Evolutionary conservation across 2,888 invertebrate species (phyloP).

Genomic region (Alcis repandata): DNA sequence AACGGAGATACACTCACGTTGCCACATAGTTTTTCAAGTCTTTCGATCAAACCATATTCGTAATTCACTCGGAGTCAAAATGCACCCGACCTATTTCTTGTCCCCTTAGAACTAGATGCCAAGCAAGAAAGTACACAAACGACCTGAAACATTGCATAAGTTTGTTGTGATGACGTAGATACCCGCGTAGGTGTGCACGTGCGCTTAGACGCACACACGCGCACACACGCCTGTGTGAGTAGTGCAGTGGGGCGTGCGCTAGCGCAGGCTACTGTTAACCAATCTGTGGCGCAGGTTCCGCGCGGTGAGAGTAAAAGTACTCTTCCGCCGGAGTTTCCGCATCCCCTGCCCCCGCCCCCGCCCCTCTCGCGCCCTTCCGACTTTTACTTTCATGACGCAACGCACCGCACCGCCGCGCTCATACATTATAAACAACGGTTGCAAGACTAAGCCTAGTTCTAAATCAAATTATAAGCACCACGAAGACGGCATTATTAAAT

Average conservation of each 20-base stretch:
- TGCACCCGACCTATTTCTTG: no score
- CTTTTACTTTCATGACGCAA: constrained; percentile 75
- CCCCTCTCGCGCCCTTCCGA: constrained; percentile 62
- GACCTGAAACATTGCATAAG: constrained; percentile 3
- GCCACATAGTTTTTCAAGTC: no score
- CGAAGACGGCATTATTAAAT: no score
- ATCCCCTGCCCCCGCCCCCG: constrained; percentile 48
- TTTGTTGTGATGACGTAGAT: constrained; percentile 6
- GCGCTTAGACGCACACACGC: not conserved
- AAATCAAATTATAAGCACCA: not conserved
- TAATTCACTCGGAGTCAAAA: no score
- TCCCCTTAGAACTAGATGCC: not conserved
- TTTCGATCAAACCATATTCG: no score
- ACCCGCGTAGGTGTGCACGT: constrained; percentile 3
- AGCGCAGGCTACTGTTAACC: constrained; percentile 25
- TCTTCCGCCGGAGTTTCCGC: constrained; percentile 76
- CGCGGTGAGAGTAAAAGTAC: constrained; percentile 78
- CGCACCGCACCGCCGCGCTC: not conserved
- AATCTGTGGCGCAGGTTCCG: constrained; percentile 35
- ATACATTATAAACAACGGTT: not conserved
- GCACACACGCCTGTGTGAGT: constrained; percentile 4
- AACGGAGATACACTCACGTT: no score
- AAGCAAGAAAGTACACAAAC: not conserved
- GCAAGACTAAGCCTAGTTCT: not conserved
- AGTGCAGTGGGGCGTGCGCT: constrained; percentile 33